Evolutionary conservation across 2,113 vertebrate genomes (phyloP), one percentile per base, ranked within the genome.

Genomic region (Cochlearius cochlearius): DNA sequence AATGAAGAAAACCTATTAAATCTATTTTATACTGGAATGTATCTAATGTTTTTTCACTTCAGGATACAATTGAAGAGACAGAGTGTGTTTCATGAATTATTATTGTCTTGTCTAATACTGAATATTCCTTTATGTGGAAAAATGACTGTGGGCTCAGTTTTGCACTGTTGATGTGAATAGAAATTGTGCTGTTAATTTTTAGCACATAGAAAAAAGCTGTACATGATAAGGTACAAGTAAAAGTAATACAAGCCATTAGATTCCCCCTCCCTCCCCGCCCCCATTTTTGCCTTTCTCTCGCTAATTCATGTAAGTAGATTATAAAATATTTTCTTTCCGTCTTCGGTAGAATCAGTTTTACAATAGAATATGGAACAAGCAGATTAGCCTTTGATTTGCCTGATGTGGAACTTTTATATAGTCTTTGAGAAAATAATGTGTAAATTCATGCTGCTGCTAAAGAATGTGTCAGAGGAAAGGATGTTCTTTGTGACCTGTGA

Each of bases 401-500:
- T 92, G 50, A 50, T 82, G 36, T 34, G 7, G 25, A 82, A 30
- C 19, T 88, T 83, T 9, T 68, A 15, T 73, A 29, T 66, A 21
- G 14, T 93, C 22, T 76, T 95, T 27, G 47, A 85, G 68, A 95
- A 53, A 27, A 81, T 66, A 72, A 67, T 77, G 53, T 11, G 0
- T 29, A n/a, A 32, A 88, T 76, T 75, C 60, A 26, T 53, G 49
- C 45, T 47, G 78, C 60, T 96, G 64, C 56, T 78, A 68, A 68
- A 53, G 73, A 75, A 25, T 36, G 14, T 76, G 49, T 81, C 94
- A 74, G 53, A 92, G 93, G 74, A 90, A 94, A 73, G 82, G 84
- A 68, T 95, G 56, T 89, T 92, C 89, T 91, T 91, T 94, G 55
- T 90, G 74, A 85, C 29, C 73, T 92, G 26, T 82, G 95, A 89